Evolutionary conservation across 1,140 invertebrate genomes (phyloP).

Genomic region (Manduca sexta): DNA sequence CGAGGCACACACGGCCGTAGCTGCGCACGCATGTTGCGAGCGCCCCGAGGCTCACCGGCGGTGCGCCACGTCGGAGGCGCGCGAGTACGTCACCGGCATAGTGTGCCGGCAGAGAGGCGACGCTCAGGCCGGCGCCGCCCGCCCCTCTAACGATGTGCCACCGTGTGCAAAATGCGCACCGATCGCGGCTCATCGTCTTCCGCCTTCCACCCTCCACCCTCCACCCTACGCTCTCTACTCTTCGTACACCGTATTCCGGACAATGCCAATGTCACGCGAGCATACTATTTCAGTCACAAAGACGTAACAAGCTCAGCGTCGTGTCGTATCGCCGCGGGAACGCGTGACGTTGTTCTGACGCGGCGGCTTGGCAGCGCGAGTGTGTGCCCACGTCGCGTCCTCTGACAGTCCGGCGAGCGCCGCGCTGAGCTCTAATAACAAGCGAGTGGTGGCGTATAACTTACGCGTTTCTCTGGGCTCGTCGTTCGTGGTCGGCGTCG

Average conservation of each 20-base stretch:
- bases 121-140: neutral
- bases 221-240: too few relatives aligned
- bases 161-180: neutral
- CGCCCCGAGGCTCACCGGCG: constrained; percentile 38
- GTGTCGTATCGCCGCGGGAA: neutral
- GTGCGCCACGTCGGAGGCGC: constrained; percentile 36
- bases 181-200: neutral
- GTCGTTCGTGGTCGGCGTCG: constrained; percentile 36
- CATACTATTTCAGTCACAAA: constrained; percentile 31
- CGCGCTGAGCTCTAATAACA: too few relatives aligned
- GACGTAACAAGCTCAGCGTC: constrained; percentile 15
- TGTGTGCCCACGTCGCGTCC: neutral
- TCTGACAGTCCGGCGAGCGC: too few relatives aligned
- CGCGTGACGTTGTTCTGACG: neutral
- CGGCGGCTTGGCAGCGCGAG: too few relatives aligned
- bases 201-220: too few relatives aligned
- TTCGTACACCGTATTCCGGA: constrained; percentile 15
- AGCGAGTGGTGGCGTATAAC: constrained; percentile 13
- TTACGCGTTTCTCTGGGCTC: constrained; percentile 36
- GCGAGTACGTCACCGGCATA: constrained; percentile 47
- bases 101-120: neutral
- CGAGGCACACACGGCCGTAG: neutral
- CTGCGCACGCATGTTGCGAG: neutral
- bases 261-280: constrained; percentile 45
- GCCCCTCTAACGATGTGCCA: too few relatives aligned